Base-by-base conservation (phyloP, 2,113 vertebrate genomes). In the Oxyura jamaicensis region DNA sequence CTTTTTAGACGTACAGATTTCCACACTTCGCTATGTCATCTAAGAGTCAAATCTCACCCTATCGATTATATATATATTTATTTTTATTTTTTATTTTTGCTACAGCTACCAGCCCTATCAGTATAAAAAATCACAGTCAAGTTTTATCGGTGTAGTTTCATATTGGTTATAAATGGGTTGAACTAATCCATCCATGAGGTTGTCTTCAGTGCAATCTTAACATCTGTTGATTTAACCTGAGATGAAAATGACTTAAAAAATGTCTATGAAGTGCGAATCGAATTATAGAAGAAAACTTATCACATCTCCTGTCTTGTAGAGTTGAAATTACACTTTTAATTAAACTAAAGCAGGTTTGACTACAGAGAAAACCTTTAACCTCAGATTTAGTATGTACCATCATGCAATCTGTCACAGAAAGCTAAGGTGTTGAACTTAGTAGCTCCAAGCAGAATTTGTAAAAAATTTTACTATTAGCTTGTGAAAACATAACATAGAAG, bases 251-350 rank as follows among this genome's bases (percentile, higher is more conserved):
- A 71, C n/a, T 81, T 52, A 1, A 89, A 91, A 93, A 82, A 83
- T 62, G 3, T 26, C 71, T 62, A 0, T 63, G n/a, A 91, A 85
- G 55, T 50, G n/a, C 62, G 55, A 83, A 76, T 7, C 66, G 71
- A 77, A 91, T 85, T 80, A 76, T n/a, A 58, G 50, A 58, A 67
- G 71, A 55, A 91, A 91, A 90, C 3, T 77, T 86, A 66, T 11
- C 26, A 26, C 18, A 39, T 53, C 53, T 58, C 53, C 75, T 55
- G 26, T 90, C 81, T 59, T 69, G 31, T 69, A 46, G 44, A 95
- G 41, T 31, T 63, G 68, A 92, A 94, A 83, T 93, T 50, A 63
- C 22, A 63, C 55, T 55, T 95, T 94, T 83, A 90, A 73, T 91
- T 90, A 90, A 94, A 77, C 6, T 31, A 63, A 46, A 78, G 23